Base-by-base conservation (phyloP, 2,113 vertebrate species). In the Callocephalon fimbriatum region DNA sequence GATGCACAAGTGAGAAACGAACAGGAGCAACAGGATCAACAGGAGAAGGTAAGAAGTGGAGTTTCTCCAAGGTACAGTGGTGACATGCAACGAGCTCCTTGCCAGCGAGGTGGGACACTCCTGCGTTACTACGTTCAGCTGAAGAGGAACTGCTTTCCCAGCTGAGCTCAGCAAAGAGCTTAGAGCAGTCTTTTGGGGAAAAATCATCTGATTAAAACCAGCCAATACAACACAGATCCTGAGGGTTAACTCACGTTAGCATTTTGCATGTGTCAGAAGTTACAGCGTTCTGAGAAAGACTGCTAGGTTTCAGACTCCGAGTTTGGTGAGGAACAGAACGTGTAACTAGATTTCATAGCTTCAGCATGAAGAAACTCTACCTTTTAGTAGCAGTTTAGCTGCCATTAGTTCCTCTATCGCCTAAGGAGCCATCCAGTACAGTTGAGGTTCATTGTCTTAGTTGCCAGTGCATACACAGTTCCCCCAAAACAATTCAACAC, bases 381-480 rank as follows among this genome's bases (percentile, higher is more conserved):
- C 83, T 94, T 96, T 94, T 97, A 97, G 81, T 83, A 98, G 97
- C 96, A 97, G 94, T 97, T 98, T 98, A 98, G 98, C 98, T 98
- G 98, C 98, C 98, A 90, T 97, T 97, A 98, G 96, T 94, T 97
- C 96, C 94, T 51, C 76, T 96, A 96, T 53, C 2, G 48, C 95
- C 93, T 97, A 97, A 94, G 96, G 88, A 97, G 97, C 97, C 96
- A 97, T 97, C 97, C 97, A 97, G 97, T 95, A 97, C 5, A 95
- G 94, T 77, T 98, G 98, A 98, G 98, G 97, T 98, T 97, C 97
- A 97, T 95, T 98, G 97, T 97, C 97, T 96, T 94, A 97, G 97
- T 97, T 97, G 98, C 98, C 98, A 98, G 97, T 97, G 98, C 96
- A 97, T 95, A 98, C 94, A 98, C 54, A 97, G 97, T 98, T 95